Conservation (phyloP, 2,888 invertebrate species). For the Boloria euphrosyne region DNA sequence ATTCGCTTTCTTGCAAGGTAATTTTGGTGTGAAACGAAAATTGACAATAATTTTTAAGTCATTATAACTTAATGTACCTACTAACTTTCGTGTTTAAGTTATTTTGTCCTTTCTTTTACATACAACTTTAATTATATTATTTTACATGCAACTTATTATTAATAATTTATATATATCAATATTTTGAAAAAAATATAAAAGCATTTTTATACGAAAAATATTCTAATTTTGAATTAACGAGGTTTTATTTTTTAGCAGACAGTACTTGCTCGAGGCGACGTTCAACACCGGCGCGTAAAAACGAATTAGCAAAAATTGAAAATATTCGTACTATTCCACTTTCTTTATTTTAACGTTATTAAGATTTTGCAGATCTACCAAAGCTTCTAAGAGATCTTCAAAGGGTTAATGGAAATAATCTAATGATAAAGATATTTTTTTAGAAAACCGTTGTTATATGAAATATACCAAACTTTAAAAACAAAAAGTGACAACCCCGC, state of each 20-base stretch:
- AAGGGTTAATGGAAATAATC: too few relatives aligned
- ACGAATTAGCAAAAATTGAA: constrained; percentile 32
- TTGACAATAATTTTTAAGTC: too few relatives aligned
- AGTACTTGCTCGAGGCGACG: constrained; percentile 35
- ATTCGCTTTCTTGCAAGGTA: too few relatives aligned
- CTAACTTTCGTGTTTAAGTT: too few relatives aligned
- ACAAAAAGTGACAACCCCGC: not conserved
- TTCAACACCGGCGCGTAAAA: constrained; percentile 29
- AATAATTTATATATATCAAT: too few relatives aligned
- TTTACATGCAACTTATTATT: too few relatives aligned
- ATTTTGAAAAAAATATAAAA: not conserved
- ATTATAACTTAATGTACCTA: too few relatives aligned
- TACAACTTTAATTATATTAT: too few relatives aligned
- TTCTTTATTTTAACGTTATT: not conserved
- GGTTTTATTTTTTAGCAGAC: constrained; percentile 22
- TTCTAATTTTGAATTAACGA: not conserved
- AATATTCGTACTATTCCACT: constrained; percentile 11
- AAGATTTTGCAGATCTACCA: not conserved
- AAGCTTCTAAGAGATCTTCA: not conserved
- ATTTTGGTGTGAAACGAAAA: too few relatives aligned
- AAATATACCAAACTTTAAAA: not conserved
- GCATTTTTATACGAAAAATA: not conserved
- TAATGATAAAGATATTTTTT: not conserved
- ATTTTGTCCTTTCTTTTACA: too few relatives aligned
- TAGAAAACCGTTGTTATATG: not conserved